These are phyloP conservation scores for Chironomus tepperi DNA, from an alignment of 1,140 invertebrate species.

Conservation along the genomic window DNA sequence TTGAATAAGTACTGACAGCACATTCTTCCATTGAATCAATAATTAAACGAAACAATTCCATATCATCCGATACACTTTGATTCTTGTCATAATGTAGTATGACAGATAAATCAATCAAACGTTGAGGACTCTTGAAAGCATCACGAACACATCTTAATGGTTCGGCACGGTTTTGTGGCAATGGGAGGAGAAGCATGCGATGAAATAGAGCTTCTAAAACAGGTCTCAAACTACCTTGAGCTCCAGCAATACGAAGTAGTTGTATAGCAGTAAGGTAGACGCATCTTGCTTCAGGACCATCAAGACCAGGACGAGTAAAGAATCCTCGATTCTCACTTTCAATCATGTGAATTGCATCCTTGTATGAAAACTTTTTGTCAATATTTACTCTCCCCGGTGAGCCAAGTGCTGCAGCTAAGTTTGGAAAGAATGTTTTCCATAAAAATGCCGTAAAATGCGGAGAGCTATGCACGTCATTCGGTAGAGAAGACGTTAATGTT, in stretches of 20 bases:
- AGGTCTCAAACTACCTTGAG: constrained; percentile 70
- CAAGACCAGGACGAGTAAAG: constrained; percentile 37
- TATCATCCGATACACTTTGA: constrained; percentile 74
- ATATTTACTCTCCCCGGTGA: constrained; percentile 50
- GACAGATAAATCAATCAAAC: constrained; percentile 62
- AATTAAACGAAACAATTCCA: constrained; percentile 82
- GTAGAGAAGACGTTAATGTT: constrained; percentile 72
- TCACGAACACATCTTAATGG: constrained; percentile 72
- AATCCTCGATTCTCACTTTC: constrained; percentile 40
- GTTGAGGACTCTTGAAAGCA: constrained; percentile 58
- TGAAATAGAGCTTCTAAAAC: constrained; percentile 88
- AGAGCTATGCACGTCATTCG: constrained; percentile 69
- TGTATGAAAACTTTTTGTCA: constrained; percentile 41
- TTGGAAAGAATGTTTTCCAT: constrained; percentile 87
- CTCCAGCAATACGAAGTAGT: constrained; percentile 75
- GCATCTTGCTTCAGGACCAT: constrained; percentile 38
- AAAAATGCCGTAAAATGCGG: constrained; percentile 75
- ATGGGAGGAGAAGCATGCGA: constrained; percentile 80
- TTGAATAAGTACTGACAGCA: constrained; percentile 47
- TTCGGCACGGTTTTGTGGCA: constrained; percentile 72
- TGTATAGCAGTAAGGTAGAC: constrained; percentile 56
- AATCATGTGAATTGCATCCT: constrained; percentile 39
- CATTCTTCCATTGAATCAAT: constrained; percentile 88
- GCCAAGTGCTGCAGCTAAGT: constrained; percentile 76
- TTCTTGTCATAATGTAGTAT: constrained; percentile 63